Conservation (phyloP, 2,888 invertebrate genomes). For the Calameuta idolon region DNA sequence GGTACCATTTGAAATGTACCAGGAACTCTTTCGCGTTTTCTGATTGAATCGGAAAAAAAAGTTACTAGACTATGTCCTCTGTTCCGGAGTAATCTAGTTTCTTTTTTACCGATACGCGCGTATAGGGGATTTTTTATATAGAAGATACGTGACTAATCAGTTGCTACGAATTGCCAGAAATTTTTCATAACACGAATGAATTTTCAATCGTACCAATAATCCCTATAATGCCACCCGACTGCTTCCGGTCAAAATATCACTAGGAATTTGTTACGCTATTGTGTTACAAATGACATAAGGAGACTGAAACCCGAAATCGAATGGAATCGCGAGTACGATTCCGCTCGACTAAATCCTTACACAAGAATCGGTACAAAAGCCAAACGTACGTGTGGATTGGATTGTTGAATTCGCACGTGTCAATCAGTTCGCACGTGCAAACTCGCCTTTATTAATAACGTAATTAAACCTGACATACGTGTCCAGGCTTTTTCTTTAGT, state of each 20-base stretch:
- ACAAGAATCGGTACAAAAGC: not conserved
- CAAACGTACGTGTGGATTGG: conserved; percentile 32
- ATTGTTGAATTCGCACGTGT: conserved; percentile 46
- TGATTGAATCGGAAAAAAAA: too few relatives aligned
- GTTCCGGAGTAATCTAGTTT: not conserved
- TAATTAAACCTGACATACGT: conserved; percentile 3
- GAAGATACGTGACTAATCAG: not conserved
- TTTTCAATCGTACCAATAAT: not conserved
- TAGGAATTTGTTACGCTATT: not conserved
- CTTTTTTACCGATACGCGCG: not conserved
- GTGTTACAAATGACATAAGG: not conserved
- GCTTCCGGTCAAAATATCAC: not conserved
- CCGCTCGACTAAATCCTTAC: not conserved
- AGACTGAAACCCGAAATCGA: not conserved
- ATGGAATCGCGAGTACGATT: not conserved
- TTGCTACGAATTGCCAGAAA: not conserved
- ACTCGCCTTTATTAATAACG: conserved; percentile 50
- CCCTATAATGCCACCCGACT: not conserved
- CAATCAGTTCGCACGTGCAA: conserved; percentile 46
- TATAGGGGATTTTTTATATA: too few relatives aligned
- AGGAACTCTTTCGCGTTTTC: too few relatives aligned
- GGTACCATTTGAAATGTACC: too few relatives aligned
- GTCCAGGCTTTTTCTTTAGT: not conserved
- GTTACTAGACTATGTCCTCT: not conserved
- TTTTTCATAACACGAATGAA: not conserved